Conservation (phyloP, 2,888 invertebrate species). For the Phytoseiulus persimilis region DNA sequence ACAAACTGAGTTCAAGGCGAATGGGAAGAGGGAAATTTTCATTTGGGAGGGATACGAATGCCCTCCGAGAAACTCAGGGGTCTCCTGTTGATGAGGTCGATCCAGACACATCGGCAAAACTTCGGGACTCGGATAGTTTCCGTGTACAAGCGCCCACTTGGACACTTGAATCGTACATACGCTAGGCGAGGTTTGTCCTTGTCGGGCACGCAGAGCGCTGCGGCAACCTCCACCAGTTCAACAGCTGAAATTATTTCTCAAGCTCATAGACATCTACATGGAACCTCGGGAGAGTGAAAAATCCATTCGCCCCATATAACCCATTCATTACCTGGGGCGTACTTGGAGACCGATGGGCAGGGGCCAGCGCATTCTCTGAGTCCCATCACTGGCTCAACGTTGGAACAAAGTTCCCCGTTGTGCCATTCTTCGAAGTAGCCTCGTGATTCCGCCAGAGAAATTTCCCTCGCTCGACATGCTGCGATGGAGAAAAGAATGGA, state of each 20-base stretch:
- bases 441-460: neutral
- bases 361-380: neutral
- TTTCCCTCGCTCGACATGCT: neutral
- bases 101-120: neutral
- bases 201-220: neutral
- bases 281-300: no score
- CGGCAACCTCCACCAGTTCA: neutral
- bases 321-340: neutral
- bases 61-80: neutral
- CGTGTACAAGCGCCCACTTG: neutral
- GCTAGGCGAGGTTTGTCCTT: neutral
- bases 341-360: neutral
- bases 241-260: neutral
- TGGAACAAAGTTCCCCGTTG: neutral
- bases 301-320: no score
- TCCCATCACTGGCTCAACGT: neutral
- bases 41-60: neutral
- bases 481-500: neutral
- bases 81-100: neutral
- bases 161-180: neutral
- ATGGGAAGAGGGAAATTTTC: neutral
- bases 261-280: no score
- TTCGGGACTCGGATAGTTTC: neutral
- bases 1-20: no score
- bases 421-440: neutral